Evolutionary conservation across 2,888 invertebrate species (phyloP).

Genomic region (Cephus pygmeus): DNA sequence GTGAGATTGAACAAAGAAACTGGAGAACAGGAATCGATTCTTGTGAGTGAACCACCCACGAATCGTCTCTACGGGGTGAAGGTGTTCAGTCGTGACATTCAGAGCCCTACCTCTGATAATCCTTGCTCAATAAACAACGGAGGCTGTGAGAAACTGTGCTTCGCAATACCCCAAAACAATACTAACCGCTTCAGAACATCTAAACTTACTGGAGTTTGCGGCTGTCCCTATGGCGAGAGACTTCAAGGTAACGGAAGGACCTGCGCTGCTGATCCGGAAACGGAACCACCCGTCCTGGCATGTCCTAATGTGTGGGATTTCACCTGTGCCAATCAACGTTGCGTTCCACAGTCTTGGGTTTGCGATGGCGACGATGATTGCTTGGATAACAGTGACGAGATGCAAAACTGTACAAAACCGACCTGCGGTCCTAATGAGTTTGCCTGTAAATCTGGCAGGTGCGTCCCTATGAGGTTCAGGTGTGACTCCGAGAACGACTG

Average conservation of each 20-base stretch:
- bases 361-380: slow-evolving; percentile 98
- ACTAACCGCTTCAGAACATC: slow-evolving; percentile 51
- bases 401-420: slow-evolving; percentile 93
- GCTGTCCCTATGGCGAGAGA: slow-evolving; percentile 93
- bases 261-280: slow-evolving; percentile 84
- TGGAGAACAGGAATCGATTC: slow-evolving; percentile 87
- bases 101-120: slow-evolving; percentile 72
- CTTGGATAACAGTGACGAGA: slow-evolving; percentile 94
- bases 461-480: slow-evolving; percentile 91
- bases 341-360: slow-evolving; percentile 94
- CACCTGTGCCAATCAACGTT: slow-evolving; percentile 89
- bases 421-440: slow-evolving; percentile 92
- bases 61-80: slow-evolving; percentile 93
- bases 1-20: slow-evolving; percentile 89
- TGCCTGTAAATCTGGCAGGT: slow-evolving; percentile 92
- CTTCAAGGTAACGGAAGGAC: slow-evolving; percentile 75
- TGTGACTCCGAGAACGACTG: slow-evolving; percentile 98
- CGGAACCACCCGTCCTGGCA: slow-evolving; percentile 87
- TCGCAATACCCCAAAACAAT: slow-evolving; percentile 81
- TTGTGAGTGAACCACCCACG: slow-evolving; percentile 89
- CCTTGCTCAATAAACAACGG: slow-evolving; percentile 89
- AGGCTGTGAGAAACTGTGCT: slow-evolving; percentile 95
- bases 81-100: slow-evolving; percentile 82
- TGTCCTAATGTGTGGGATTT: slow-evolving; percentile 95
- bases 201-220: slow-evolving; percentile 78